Evolutionary conservation across 2,888 invertebrate species (phyloP), one percentile per base, ranked within the genome.

Genomic region (Agrochola lychnidis): DNA sequence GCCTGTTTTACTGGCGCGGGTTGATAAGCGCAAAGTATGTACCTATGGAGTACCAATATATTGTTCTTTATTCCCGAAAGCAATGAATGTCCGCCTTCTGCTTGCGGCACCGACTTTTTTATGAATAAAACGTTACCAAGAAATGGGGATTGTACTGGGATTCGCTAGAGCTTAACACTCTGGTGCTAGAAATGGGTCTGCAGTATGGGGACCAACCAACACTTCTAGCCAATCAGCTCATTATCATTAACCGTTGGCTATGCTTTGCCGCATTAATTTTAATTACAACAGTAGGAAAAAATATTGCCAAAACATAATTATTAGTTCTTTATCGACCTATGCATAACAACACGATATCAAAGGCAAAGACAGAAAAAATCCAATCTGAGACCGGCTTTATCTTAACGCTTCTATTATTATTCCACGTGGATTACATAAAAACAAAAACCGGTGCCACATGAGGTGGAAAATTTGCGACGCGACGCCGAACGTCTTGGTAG

Each of bases 401-500:
- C 25, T 42, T 19, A 70, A 53, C 30, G 71, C 51, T 78, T 70
- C 25, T 66, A 68, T 66, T 56, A 79, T 69, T 67, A 61, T 59
- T 30, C 30, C 63, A 73, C 72, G 73, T 74, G 69, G 61, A 74
- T 63, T 68, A 57, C 45, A 71, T 64, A 75, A 77, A 70, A 74
- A 76, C 56, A 72, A 72, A 71, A 76, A 84, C 81, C 66, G 69
- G 84, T 70, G 56, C 70, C 59, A 70, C 57, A 62, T 61, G 40
- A 68, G 48, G n/a, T 69, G 73, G 73, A 79, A 81, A 82, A 79
- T 51, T 83, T 79, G 9, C 63, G 73, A 62, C n/a, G 16, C 40
- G 57, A 64, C 48, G 62, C 22, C 51, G 63, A 82, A 64, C 22
- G 42, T 42, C 36, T 66, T 66, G 79, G 36, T 78, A 68, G 14